Conservation (phyloP, 2,797 vertebrate genomes). For the Spinibarbus caldwelli region DNA sequence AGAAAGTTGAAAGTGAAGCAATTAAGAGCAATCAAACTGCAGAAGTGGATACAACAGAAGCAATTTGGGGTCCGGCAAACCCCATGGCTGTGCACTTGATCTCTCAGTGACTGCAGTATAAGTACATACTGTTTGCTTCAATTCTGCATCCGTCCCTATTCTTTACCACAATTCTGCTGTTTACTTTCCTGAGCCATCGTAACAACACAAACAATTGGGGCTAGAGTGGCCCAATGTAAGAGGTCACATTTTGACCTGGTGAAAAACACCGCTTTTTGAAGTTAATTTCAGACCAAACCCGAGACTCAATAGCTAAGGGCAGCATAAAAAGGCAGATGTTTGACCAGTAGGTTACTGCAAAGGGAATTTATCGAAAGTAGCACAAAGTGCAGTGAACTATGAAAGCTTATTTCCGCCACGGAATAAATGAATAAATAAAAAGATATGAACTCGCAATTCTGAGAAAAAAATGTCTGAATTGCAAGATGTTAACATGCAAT, state of each 20-base stretch:
- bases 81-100: conserved; percentile 74
- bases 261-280: not conserved
- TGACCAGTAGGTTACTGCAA: not conserved
- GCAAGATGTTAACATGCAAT: too few species aligned
- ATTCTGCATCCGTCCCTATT: conserved; percentile 65
- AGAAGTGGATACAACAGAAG: conserved; percentile 64
- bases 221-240: conserved; percentile 62
- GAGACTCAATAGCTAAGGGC: not conserved
- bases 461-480: too few species aligned
- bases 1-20: not conserved
- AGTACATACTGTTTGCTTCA: conserved; percentile 65
- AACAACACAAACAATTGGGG: conserved; percentile 69
- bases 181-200: conserved; percentile 69
- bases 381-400: not conserved
- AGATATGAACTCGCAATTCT: too few species aligned
- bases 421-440: too few species aligned
- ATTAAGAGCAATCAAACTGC: not conserved
- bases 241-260: conserved; percentile 64
- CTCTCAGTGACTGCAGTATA: conserved; percentile 56
- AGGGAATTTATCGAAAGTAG: not conserved
- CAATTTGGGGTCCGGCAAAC: conserved; percentile 70
- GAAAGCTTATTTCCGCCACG: not conserved
- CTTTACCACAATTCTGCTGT: conserved; percentile 73
- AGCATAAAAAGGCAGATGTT: not conserved
- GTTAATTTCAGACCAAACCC: not conserved